These are phyloP conservation scores for Centropyge bicolor DNA, from an alignment of 2,797 vertebrate genomes.

Conservation along the genomic window DNA sequence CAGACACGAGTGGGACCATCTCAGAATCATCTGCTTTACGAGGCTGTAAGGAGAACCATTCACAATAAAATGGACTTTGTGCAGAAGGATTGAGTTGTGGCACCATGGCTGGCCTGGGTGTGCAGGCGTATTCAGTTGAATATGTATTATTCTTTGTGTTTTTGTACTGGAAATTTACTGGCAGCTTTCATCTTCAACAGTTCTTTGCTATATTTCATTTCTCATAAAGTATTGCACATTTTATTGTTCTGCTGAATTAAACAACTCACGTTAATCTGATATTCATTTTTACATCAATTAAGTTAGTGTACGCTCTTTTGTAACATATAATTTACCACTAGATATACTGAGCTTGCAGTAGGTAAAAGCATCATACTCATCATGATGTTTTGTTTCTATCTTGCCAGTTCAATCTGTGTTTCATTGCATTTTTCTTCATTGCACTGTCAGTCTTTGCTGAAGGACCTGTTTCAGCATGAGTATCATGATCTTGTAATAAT, in stretches of 20 bases:
- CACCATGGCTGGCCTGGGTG: background rate
- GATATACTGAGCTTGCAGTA: background rate
- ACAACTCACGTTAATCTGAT: background rate
- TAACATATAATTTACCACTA: background rate
- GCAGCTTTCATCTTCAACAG: background rate
- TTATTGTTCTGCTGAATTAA: background rate
- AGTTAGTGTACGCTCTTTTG: background rate
- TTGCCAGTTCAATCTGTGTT: background rate
- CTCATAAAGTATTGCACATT: background rate
- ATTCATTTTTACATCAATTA: background rate
- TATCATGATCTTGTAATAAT: slow-evolving; percentile 19
- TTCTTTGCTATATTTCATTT: background rate
- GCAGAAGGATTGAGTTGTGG: background rate
- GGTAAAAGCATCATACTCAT: background rate
- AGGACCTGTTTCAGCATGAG: slow-evolving; percentile 10
- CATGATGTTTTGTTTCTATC: background rate
- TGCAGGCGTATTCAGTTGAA: background rate
- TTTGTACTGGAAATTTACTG: background rate
- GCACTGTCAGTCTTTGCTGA: background rate
- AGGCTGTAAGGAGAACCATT: background rate
- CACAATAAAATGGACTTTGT: slow-evolving; percentile 19
- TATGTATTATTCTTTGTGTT: background rate
- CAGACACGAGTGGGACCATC: slow-evolving; percentile 26
- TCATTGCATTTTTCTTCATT: background rate
- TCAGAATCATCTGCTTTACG: slow-evolving; percentile 1